These are phyloP conservation scores for Drosophila affinis DNA, from an alignment of 2,888 invertebrate genomes.

Conservation along the genomic window DNA sequence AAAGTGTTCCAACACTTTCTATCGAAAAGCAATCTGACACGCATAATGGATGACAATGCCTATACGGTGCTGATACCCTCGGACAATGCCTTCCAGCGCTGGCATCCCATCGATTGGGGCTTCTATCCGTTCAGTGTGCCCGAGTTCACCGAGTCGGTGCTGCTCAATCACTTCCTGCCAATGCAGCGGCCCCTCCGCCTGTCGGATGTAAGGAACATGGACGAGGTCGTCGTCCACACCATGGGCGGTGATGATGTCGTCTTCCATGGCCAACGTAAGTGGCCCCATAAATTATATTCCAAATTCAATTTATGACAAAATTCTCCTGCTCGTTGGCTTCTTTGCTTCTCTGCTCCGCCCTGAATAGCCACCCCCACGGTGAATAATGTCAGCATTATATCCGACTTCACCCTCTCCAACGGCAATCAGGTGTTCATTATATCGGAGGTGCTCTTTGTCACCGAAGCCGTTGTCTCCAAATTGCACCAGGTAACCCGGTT, in stretches of 20 bases:
- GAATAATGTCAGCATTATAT: constrained; percentile 86
- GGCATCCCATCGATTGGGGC: constrained; percentile 89
- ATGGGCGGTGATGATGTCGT: constrained; percentile 86
- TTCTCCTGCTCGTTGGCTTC: not conserved
- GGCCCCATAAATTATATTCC: constrained; percentile 24
- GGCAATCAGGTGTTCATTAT: constrained; percentile 87
- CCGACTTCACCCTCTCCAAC: constrained; percentile 86
- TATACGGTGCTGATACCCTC: constrained; percentile 88
- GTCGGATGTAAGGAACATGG: constrained; percentile 84
- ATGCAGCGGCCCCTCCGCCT: constrained; percentile 85
- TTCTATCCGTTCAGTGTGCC: constrained; percentile 88
- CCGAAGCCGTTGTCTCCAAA: constrained; percentile 86
- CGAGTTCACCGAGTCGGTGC: constrained; percentile 87
- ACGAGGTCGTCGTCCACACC: constrained; percentile 85
- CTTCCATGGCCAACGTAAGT: constrained; percentile 86
- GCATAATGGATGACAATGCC: constrained; percentile 85
- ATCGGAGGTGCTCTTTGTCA: constrained; percentile 87
- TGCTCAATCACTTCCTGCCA: constrained; percentile 87
- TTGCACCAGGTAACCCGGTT: constrained; percentile 85
- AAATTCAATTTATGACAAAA: constrained; percentile 35
- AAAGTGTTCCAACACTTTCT: constrained; percentile 87
- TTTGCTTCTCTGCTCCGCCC: not conserved
- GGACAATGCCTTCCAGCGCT: constrained; percentile 87
- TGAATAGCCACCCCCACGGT: constrained; percentile 85
- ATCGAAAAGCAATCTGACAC: constrained; percentile 86